Base-by-base conservation (phyloP, 2,113 vertebrate species). In the Perognathus longimembris region DNA sequence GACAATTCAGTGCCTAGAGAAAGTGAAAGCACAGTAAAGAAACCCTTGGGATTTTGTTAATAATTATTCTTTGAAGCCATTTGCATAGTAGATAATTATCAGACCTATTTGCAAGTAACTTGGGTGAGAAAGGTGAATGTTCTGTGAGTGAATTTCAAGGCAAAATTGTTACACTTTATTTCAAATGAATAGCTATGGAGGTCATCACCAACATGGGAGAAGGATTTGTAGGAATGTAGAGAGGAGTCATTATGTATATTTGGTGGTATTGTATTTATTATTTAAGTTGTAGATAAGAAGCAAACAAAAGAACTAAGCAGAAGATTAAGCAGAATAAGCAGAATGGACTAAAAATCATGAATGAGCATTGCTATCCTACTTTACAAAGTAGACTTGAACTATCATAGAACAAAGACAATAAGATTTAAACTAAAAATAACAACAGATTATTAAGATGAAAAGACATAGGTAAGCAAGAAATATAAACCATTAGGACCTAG, bases 321-420 rank as follows among this genome's bases (percentile, higher is more conserved):
- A n/a, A n/a, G n/a, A n/a, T n/a, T n/a, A n/a, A n/a, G n/a, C n/a
- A n/a, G 67, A 71, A 8, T 71, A 50, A 15, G 11, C 75, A 76
- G 20, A 71, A 2, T 45, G 79, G 45, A 75, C n/a, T 84, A 78
- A 91, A 80, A 92, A 24, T 57, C 88, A 42, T 88, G 54, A 78
- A 34, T 67, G 20, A 64, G n/a, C 88, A n/a, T 45, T 85, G 26
- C 1, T 80, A 24, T 50, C 88, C 8, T 88, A 40, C n/a, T 54
- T 38, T 57, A 14, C n/a, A 91, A 71, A 85, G 73, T 21, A 85
- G 30, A 74, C 45, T 38, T 0, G 18, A 22, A 83, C 34, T 90
- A 61, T 90, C 79, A 84, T 3, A 89, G 40, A 77, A 92, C 36
- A 70, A 93, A 64, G 22, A 92, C 78, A 86, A 11, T 0, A 91